Base-by-base conservation (phyloP, 2,888 invertebrate genomes). In the Pristionchus mayeri region DNA sequence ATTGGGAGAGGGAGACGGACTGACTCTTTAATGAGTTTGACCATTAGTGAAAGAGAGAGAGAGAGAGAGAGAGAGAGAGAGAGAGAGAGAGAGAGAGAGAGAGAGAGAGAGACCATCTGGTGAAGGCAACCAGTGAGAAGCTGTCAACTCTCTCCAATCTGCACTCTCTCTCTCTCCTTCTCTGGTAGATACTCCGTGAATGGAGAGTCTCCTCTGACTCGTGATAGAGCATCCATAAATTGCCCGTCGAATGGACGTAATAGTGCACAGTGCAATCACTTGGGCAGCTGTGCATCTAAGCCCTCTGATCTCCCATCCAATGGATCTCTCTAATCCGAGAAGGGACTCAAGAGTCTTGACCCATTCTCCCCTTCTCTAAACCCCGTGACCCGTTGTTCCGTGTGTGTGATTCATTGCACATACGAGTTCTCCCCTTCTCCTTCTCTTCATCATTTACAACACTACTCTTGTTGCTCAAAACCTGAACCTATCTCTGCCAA, bases 341-440 rank as follows among this genome's bases (percentile, higher is more conserved):
- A 37, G 37, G 40, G 24, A 44, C 63, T 63, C 34, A 63, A 63
- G 63, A 63, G 34, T 63, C 63, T 63, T 63, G 63, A 63, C 63
- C 63, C 63, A 34, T 60, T 60, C 60, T 30, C 60, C 63, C 7
- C 40, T 40, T 40, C 40, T 40, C 40, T 40, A 71, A 71, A 71
- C 71, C 71, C 54, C 71, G 71, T 71, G 71, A 71, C 71, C 71
- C 71, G 40, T 71, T 44, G 71, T 71, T 71, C 71, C 71, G 40
- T 24, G n/a, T 34, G 67, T 2, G 40, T n/a, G 71, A 71, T 30
- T 71, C 40, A 71, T 24, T 40, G 40, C 71, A 71, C 13, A 71
- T 71, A 71, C 71, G 71, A 71, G 71, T 71, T 71, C 40, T 71
- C 37, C 24, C 24, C 40, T 24, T n/a, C 71, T 71, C 71, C 40